Conservation (phyloP, 92 coral and sea anemone species). For the Micromussa lordhowensis region DNA sequence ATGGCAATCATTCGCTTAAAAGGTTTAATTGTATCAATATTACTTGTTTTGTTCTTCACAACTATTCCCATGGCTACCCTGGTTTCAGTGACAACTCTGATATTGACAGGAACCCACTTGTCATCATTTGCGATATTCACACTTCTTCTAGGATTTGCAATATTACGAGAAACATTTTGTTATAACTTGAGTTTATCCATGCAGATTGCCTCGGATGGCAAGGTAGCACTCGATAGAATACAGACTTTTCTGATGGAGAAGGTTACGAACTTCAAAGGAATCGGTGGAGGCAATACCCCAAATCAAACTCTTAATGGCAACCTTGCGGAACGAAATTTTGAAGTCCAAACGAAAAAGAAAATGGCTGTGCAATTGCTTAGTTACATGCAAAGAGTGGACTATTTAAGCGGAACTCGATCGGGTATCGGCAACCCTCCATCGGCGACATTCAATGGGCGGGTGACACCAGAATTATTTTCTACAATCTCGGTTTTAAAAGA, state of each 20-base stretch:
- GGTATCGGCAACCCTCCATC: not conserved
- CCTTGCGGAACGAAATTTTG: not conserved
- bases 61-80: not conserved
- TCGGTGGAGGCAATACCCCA: not conserved
- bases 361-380: not conserved
- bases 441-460: not conserved
- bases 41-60: not conserved
- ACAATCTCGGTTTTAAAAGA: not conserved
- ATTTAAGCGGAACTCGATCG: too few relatives aligned
- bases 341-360: not conserved
- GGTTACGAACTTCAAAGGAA: not conserved
- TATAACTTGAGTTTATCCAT: not conserved
- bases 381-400: not conserved
- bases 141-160: not conserved
- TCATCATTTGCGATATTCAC: not conserved
- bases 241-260: not conserved
- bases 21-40: not conserved
- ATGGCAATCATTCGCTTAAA: not conserved
- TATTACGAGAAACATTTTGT: not conserved
- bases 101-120: not conserved
- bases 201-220: not conserved
- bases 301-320: too few relatives aligned
- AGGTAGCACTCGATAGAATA: constrained; percentile 21
- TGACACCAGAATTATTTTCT: not conserved
- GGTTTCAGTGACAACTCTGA: not conserved